phyloP scores from a whole-genome alignment of 2,797 vertebrate genomes.

The Malurus splendens region DNA sequence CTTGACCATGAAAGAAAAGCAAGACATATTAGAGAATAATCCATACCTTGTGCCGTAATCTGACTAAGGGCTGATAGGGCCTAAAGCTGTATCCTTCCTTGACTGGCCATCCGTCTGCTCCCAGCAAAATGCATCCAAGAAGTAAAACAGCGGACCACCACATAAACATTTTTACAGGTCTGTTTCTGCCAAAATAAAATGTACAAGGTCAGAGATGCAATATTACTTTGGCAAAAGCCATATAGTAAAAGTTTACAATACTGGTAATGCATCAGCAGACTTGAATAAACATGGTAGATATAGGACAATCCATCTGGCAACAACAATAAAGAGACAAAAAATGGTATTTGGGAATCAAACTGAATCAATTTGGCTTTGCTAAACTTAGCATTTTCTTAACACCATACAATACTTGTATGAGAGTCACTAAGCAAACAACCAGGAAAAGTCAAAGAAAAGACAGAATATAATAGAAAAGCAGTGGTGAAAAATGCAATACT shows the following conservation, averaged over 20 bases:
- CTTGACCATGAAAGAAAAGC: neutral
- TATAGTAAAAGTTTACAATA: neutral
- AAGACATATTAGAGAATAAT: conserved; percentile 50
- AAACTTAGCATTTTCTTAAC: neutral
- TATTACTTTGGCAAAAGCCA: neutral
- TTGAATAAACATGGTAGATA: neutral
- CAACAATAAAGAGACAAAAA: neutral
- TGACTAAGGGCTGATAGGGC: conserved; percentile 80
- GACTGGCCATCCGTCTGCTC: conserved; percentile 75
- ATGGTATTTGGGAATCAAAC: neutral
- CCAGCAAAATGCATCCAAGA: conserved; percentile 74
- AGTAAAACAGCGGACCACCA: conserved; percentile 75
- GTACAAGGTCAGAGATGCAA: conserved; percentile 47
- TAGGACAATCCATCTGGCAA: neutral
- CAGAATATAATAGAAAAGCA: neutral
- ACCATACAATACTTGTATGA: neutral
- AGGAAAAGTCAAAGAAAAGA: neutral
- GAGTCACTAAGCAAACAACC: neutral
- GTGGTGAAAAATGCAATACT: neutral
- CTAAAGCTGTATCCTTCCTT: conserved; percentile 76
- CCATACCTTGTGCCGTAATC: conserved; percentile 93
- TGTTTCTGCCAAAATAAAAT: conserved; percentile 76
- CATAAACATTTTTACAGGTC: conserved; percentile 79
- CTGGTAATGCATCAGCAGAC: neutral
- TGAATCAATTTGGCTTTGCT: neutral